Evolutionary conservation across 2,113 vertebrate genomes (phyloP), one percentile per base, ranked within the genome.

Genomic region (Ctenodactylus gundi): DNA sequence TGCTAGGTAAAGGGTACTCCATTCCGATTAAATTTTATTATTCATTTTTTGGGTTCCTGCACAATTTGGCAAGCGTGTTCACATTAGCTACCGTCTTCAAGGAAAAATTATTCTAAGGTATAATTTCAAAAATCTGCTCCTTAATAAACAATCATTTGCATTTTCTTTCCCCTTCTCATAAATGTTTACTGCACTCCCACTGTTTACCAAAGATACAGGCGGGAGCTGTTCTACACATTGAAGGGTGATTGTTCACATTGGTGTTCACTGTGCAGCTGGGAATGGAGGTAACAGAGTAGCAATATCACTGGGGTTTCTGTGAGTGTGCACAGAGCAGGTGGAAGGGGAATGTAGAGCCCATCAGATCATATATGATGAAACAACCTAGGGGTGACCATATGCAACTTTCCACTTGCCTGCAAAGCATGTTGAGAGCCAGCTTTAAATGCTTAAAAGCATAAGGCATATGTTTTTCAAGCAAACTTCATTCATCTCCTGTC

Each of bases 231-330:
- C 51, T 3, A 1, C 5, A 1, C 15, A 6, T 0, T 1, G 65
- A 27, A n/a, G 6, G 9, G 20, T 20, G 18, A 14, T 0, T 31
- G 12, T 12, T 25, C 13, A 41, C 20, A 0, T 0, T n/a, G 6
- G 0, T 29, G 17, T 46, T 44, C 25, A 15, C 44, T 0, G 0
- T 5, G 17, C 64, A 3, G 53, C 15, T 39, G 57, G 67, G 39
- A n/a, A 17, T 17, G 14, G 67, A 17, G 41, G 36, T 11, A 21
- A 46, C 27, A 0, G 46, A 10, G 27, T 11, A 7, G 87, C 0
- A 3, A 2, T 1, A 0, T 7, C 7, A 3, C 67, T 13, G 36
- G 0, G 7, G 67, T 34, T 21, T 73, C 85, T n/a, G 8, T 1
- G 27, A 17, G n/a, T 5, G 0, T 5, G 65, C 21, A 1, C 29